Conservation (phyloP, 92 coral and sea anemone species). For the Parazoanthus darwini region DNA sequence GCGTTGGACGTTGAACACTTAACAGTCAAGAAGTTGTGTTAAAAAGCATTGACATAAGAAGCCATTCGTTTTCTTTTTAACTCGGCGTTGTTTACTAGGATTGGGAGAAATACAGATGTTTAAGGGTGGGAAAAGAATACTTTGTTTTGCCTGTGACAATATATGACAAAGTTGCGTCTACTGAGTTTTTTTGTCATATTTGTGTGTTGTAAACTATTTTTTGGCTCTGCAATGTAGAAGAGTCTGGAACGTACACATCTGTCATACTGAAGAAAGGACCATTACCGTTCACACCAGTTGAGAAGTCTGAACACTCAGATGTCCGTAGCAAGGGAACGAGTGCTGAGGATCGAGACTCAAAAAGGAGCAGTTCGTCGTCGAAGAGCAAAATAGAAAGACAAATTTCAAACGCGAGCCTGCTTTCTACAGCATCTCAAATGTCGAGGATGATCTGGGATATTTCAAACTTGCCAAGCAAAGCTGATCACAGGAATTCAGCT, state of each 20-base stretch:
- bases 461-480: constrained; percentile 64
- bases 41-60: too few relatives aligned
- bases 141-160: too few relatives aligned
- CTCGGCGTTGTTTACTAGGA: too few relatives aligned
- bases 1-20: too few relatives aligned
- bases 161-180: background rate
- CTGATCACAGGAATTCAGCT: constrained; percentile 65
- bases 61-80: too few relatives aligned
- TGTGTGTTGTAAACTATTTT: background rate
- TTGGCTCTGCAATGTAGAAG: background rate
- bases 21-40: too few relatives aligned
- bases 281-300: background rate
- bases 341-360: background rate
- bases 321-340: background rate
- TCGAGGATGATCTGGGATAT: constrained; percentile 62
- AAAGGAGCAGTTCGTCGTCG: background rate
- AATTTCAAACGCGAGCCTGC: constrained; percentile 42
- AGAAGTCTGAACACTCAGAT: background rate
- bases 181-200: background rate
- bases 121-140: too few relatives aligned
- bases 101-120: too few relatives aligned
- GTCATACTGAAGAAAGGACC: background rate
- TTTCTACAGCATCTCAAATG: constrained; percentile 60
- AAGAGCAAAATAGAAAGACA: constrained; percentile 15
- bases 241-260: background rate